A percentile compares a stretch with the other conserved stretches of the same genome.
Conservation (phyloP, 1,140 invertebrate species). For the Lepidurus apus region DNA sequence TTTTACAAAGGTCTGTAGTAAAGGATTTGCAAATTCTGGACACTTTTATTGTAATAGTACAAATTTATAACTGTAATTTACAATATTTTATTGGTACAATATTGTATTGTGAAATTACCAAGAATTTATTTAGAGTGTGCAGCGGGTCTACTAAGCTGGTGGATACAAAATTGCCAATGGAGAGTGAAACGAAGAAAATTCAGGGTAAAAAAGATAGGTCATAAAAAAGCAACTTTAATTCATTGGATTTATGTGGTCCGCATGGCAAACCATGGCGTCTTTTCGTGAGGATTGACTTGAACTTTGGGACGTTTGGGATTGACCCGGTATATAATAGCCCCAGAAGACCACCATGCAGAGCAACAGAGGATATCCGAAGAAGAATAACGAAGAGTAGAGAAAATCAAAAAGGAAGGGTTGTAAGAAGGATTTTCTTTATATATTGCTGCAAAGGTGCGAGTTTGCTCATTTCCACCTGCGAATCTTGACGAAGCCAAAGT, state of each 20-base stretch:
- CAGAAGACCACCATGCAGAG: not conserved
- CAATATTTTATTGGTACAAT: no score
- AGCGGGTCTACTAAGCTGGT: no score
- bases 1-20: no score
- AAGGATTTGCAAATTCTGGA: no score
- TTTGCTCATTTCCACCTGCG: not conserved
- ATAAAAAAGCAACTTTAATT: not conserved
- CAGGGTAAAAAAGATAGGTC: not conserved
- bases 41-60: no score
- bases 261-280: not conserved
- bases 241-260: slow-evolving; percentile 11
- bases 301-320: slow-evolving; percentile 4
- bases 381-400: not conserved
- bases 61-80: no score
- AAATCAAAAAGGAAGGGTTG: not conserved
- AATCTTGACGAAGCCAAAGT: not conserved
- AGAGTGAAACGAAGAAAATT: no score
- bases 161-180: no score
- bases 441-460: not conserved
- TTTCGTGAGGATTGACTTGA: slow-evolving; percentile 16
- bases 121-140: no score
- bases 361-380: not conserved
- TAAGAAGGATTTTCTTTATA: not conserved
- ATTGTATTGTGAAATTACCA: no score
- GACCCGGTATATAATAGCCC: not conserved